A percentile compares a stretch with the other conserved stretches of the same genome.
Conservation (phyloP, 2,113 vertebrate species). For the Oplegnathus fasciatus region DNA sequence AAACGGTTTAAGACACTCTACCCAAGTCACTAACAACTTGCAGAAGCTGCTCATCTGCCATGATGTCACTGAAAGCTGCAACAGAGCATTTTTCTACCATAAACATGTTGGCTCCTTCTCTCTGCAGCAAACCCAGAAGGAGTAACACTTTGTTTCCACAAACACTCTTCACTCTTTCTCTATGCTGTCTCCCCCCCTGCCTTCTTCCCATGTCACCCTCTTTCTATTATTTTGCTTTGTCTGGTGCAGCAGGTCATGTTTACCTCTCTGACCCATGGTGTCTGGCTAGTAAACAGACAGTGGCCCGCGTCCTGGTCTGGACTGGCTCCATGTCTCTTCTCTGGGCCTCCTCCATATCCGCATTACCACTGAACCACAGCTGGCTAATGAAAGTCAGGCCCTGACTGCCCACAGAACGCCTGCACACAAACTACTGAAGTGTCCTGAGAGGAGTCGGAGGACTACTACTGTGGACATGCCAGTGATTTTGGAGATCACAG, state of each 20-base stretch:
- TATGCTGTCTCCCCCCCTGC: neutral
- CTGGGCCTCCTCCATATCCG: slow-evolving; percentile 49
- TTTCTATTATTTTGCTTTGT: slow-evolving; percentile 24
- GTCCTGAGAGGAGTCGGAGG: slow-evolving; percentile 24
- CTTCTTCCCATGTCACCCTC: neutral
- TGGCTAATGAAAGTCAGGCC: slow-evolving; percentile 70
- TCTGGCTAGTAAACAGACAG: slow-evolving; percentile 60
- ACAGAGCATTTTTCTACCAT: slow-evolving; percentile 31
- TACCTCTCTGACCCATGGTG: slow-evolving; percentile 47
- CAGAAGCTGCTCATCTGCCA: slow-evolving; percentile 53
- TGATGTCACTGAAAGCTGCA: slow-evolving; percentile 46
- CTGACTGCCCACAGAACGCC: slow-evolving; percentile 41
- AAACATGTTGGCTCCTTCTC: slow-evolving; percentile 15
- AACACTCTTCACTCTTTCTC: slow-evolving; percentile 16
- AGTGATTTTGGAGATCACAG: slow-evolving; percentile 20
- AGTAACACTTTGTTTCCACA: slow-evolving; percentile 45
- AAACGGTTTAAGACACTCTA: slow-evolving; percentile 30
- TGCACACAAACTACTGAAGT: slow-evolving; percentile 46
- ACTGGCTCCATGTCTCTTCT: slow-evolving; percentile 49
- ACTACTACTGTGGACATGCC: slow-evolving; percentile 15
- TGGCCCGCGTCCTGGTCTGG: slow-evolving; percentile 42
- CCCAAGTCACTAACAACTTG: slow-evolving; percentile 51
- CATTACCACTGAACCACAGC: slow-evolving; percentile 63
- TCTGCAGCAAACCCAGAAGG: slow-evolving; percentile 18
- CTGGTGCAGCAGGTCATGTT: slow-evolving; percentile 45